Evolutionary conservation across 2,888 invertebrate species (phyloP), one percentile per base, ranked within the genome.

Genomic region (Coleophora flavipennella): DNA sequence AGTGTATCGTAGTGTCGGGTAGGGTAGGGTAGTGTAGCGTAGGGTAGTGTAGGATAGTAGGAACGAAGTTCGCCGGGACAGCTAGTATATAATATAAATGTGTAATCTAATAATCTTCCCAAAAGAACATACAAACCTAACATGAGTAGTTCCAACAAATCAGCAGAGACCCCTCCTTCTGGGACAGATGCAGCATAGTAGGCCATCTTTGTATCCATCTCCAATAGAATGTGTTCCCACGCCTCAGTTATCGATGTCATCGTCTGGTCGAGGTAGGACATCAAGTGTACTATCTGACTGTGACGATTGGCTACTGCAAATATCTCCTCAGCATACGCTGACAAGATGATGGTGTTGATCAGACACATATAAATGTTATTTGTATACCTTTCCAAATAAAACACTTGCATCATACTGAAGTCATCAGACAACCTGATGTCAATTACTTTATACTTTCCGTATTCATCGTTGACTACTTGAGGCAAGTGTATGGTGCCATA

Each of bases 181-280:
- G 91, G 89, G 38, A 92, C 91, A 43, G 89, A 89, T 44, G 92
- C 90, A 9, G 95, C 96, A 85, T 96, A 97, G 51, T 91, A 91
- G 1, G 93, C 90, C 55, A 98, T 87, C 78, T 97, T 97, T 35
- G 93, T 91, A 65, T 97, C 97, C 91, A 97, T 94, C 81, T 97
- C 97, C 33, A 96, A 69, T 29, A 97, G 85, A 57, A 97, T 95
- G 48, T 94, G 95, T 67, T 97, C 97, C 96, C 96, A 97, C 0
- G 96, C 93, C 75, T 97, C 97, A 31, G 89, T 91, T 49, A 96
- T 91, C 7, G 92, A 91, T 51, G 89, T 88, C 73, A 95, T 91
- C 0, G 94, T 93, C 51, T 90, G 90, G 39, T 90, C 90, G 27
- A 95, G 76, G 45, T 88, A 86, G 58, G 88, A 88, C 59, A 93